Conservation (phyloP, 2,113 vertebrate genomes). For the Chunga burmeisteri region DNA sequence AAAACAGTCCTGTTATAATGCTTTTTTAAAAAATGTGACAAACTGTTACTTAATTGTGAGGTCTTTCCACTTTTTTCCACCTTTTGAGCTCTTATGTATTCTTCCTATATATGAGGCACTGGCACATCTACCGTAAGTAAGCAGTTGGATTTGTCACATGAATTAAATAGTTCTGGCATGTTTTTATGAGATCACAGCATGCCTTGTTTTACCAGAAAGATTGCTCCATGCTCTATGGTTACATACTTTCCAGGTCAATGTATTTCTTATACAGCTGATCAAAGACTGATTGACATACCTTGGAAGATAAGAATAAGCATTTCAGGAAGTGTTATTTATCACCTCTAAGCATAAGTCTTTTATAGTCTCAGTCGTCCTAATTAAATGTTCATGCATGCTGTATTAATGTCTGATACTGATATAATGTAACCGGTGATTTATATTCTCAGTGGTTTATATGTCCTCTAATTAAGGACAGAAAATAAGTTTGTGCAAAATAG, state of each 20-base stretch:
- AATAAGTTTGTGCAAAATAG: neutral
- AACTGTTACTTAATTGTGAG: neutral
- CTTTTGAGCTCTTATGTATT: neutral
- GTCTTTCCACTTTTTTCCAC: neutral
- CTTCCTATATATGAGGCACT: neutral
- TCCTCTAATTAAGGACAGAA: neutral
- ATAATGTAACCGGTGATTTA: neutral
- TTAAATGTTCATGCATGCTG: neutral
- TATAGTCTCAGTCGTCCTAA: neutral
- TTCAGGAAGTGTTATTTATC: neutral
- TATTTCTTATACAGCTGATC: neutral
- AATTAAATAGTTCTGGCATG: neutral
- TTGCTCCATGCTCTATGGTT: neutral
- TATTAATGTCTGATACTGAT: neutral
- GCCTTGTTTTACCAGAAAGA: constrained; percentile 1
- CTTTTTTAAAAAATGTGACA: neutral
- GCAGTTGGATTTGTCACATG: neutral
- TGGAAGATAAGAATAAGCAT: constrained; percentile 14
- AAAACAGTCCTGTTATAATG: neutral
- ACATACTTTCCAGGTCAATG: neutral
- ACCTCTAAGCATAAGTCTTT: neutral
- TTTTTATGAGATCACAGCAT: constrained; percentile 14
- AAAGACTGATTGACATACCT: neutral
- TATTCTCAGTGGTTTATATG: neutral
- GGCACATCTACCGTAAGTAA: neutral